Evolutionary conservation across 1,140 invertebrate species (phyloP), one percentile per base, ranked within the genome.

Genomic region (Asbolus verrucosus): DNA sequence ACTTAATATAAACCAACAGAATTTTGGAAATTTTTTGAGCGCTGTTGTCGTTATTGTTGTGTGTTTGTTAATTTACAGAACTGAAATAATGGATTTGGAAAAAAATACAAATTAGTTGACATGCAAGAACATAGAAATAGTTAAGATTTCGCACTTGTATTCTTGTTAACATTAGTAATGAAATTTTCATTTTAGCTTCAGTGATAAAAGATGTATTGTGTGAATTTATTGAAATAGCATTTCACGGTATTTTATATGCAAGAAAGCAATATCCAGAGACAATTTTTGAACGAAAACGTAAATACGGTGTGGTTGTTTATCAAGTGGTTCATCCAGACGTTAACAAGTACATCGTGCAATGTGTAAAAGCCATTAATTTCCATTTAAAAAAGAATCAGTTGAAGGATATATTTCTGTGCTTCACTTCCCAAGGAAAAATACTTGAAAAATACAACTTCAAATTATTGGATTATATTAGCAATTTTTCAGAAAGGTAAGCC

Each of bases 221-320:
- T 59, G 86, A 88, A 77, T 86, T 87, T 77, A 73, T 87, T 6
- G 86, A 88, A 81, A 81, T 87, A 4, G 80, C 82, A 6, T 80
- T 88, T 46, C 82, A 87, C 71, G 83, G 81, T 50, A 81, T 87
- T 46, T 65, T 87, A 0, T 86, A 83, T 69, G 73, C 76, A 13
- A 79, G 84, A 62, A 84, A 86, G 75, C 69, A 87, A 15, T 88
- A 88, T 77, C 85, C 87, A 0, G 76, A 82, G 18, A 81, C 83
- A 72, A 84, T 86, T 73, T 88, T 86, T 78, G 69, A 73, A 11
- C 77, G 79, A 11, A 85, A 82, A 73, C 84, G 84, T 71, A 83
- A 86, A 62, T 88, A 88, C 75, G 84, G 84, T 9, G 80, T 82
- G 21, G 75, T 75, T 13, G 77, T 86, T 8, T 76, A 85, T 71